Conservation (phyloP, 2,113 vertebrate genomes). For the Euleptes europaea region DNA sequence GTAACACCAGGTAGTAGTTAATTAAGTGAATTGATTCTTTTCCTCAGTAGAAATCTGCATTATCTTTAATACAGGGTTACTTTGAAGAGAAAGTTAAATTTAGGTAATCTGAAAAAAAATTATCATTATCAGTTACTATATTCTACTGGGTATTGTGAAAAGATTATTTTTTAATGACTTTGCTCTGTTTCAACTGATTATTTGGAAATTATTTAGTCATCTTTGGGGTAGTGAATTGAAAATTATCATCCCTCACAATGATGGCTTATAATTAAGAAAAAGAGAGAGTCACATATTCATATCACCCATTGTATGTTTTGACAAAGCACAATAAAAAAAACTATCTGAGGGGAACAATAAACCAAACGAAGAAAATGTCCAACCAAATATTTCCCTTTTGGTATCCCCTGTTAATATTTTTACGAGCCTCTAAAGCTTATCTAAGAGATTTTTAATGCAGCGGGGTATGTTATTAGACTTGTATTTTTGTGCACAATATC, state of each 20-base stretch:
- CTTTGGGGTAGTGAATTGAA: conserved; percentile 51
- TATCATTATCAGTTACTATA: conserved; percentile 60
- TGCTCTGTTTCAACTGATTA: conserved; percentile 60
- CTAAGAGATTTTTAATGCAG: conserved; percentile 76
- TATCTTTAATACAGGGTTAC: conserved; percentile 53
- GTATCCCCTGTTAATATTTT: conserved; percentile 73
- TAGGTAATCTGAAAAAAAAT: conserved; percentile 49
- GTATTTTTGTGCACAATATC: conserved; percentile 67
- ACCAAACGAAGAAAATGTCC: conserved; percentile 69
- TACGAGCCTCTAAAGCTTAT: conserved; percentile 73
- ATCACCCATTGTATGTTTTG: conserved; percentile 65
- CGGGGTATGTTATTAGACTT: conserved; percentile 64
- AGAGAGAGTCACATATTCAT: conserved; percentile 36
- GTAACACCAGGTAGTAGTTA: conserved; percentile 52
- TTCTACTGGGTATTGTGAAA: conserved; percentile 45
- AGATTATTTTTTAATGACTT: conserved; percentile 66
- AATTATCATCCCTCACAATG: conserved; percentile 54
- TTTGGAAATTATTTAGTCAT: conserved; percentile 66
- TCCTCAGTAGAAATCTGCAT: conserved; percentile 35
- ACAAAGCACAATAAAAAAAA: conserved; percentile 66
- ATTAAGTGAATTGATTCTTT: conserved; percentile 64
- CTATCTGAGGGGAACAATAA: conserved; percentile 60
- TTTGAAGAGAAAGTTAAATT: conserved; percentile 50
- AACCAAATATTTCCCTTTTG: conserved; percentile 68
- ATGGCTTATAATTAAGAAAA: conserved; percentile 67